Conservation (phyloP, 2,797 vertebrate genomes). For the Hippopotamyrus pictus region DNA sequence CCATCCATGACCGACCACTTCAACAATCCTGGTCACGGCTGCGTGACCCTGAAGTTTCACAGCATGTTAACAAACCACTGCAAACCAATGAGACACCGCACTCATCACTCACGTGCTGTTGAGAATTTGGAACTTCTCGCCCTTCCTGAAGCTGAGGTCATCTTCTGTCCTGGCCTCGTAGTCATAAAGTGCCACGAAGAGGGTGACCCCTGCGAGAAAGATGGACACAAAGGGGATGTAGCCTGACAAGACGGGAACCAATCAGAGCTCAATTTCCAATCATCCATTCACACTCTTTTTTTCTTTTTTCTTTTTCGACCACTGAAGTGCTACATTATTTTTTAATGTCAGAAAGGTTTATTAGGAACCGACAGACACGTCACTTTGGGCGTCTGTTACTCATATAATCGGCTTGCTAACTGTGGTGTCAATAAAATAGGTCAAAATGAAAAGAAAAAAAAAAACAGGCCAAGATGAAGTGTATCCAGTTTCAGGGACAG, state of each 20-base stretch:
- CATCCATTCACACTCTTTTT: not conserved
- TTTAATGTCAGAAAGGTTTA: not conserved
- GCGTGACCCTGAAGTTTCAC: not conserved
- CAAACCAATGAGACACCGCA: not conserved
- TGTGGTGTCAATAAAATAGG: not conserved
- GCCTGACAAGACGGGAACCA: not conserved
- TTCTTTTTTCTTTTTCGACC: not conserved
- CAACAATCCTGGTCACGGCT: not conserved
- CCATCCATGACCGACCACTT: not conserved
- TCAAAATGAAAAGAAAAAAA: not conserved
- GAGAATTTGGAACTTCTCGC: slow-evolving; percentile 97
- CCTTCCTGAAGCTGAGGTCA: slow-evolving; percentile 98
- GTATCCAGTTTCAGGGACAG: not conserved
- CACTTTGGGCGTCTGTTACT: not conserved
- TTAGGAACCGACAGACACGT: not conserved
- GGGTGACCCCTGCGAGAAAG: slow-evolving; percentile 78
- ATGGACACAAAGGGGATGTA: too few species aligned
- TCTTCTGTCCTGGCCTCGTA: slow-evolving; percentile 97
- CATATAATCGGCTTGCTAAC: not conserved
- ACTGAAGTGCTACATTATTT: not conserved
- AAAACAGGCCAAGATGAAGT: not conserved
- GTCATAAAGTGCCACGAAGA: slow-evolving; percentile 98
- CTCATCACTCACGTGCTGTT: slow-evolving; percentile 92
- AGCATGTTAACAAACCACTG: not conserved
- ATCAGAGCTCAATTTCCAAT: not conserved